A percentile compares a stretch with the other conserved stretches of the same genome.
These are phyloP conservation scores for Porites divaricata DNA, from an alignment of 92 coral and sea anemone genomes.

Conservation along the genomic window DNA sequence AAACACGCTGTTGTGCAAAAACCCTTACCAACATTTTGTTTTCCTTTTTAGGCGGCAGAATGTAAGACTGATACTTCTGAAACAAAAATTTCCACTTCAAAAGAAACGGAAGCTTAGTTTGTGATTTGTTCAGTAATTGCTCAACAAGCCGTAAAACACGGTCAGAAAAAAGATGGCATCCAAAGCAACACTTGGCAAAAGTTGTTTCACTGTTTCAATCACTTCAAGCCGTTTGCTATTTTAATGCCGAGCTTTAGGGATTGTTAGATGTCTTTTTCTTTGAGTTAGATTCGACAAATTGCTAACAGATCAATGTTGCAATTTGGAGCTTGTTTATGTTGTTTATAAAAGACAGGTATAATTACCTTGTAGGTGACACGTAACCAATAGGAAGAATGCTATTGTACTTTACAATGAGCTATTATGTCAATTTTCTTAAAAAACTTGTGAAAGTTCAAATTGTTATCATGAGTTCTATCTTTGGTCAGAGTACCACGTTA, in stretches of 20 bases:
- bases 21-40: no score
- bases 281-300: background rate
- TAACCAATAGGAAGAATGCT: conserved; percentile 20
- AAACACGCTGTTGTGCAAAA: no score
- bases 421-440: conserved; percentile 31
- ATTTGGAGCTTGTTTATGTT: conserved; percentile 26
- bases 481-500: background rate
- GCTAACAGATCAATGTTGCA: conserved; percentile 35
- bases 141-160: conserved; percentile 3
- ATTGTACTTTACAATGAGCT: conserved; percentile 17
- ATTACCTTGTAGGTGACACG: conserved; percentile 23
- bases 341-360: conserved; percentile 7
- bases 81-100: background rate
- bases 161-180: background rate
- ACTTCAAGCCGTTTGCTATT: background rate
- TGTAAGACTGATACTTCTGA: background rate
- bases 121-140: conserved; percentile 2
- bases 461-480: conserved; percentile 2
- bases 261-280: background rate
- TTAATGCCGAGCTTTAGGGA: background rate
- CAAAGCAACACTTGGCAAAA: background rate
- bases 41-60: no score
- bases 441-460: conserved; percentile 19
- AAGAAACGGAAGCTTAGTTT: background rate
- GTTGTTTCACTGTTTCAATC: background rate